Evolutionary conservation across 1,140 invertebrate genomes (phyloP).

Genomic region (Leptopilina clavipes): DNA sequence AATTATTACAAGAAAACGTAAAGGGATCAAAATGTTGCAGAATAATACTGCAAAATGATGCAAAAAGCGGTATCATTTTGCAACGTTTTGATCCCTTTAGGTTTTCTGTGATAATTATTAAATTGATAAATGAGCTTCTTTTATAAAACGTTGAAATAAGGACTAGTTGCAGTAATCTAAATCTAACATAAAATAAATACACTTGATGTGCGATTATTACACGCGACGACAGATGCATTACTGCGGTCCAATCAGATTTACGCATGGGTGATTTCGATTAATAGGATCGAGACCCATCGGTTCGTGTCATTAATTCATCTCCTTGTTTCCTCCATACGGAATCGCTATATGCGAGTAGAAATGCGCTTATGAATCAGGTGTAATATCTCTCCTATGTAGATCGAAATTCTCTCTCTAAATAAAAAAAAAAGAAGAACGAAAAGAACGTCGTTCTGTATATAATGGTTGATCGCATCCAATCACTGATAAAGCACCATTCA

Average conservation of each 20-base stretch:
- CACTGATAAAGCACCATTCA: slow-evolving; percentile 22
- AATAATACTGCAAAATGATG: too few species aligned
- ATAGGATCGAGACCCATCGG: not conserved
- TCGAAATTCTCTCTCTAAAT: not conserved
- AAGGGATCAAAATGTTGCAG: too few species aligned
- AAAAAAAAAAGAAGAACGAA: not conserved
- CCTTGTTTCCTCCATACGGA: not conserved
- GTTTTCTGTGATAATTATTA: too few species aligned
- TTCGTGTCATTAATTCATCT: slow-evolving; percentile 26
- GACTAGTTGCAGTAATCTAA: too few species aligned
- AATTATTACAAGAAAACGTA: too few species aligned
- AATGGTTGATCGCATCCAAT: slow-evolving; percentile 13
- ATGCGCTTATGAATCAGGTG: not conserved
- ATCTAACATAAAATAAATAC: too few species aligned
- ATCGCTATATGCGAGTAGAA: slow-evolving; percentile 1
- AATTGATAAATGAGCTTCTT: too few species aligned
- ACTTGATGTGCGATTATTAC: not conserved
- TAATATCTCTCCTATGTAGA: not conserved
- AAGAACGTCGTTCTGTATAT: not conserved
- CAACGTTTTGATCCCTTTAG: too few species aligned
- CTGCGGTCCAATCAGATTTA: not conserved
- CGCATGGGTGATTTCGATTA: slow-evolving; percentile 11
- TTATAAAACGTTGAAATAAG: too few species aligned
- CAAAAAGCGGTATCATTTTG: too few species aligned
- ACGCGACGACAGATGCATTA: not conserved